Evolutionary conservation across 2,797 vertebrate genomes (phyloP).

Genomic region (Eospalax fontanierii): DNA sequence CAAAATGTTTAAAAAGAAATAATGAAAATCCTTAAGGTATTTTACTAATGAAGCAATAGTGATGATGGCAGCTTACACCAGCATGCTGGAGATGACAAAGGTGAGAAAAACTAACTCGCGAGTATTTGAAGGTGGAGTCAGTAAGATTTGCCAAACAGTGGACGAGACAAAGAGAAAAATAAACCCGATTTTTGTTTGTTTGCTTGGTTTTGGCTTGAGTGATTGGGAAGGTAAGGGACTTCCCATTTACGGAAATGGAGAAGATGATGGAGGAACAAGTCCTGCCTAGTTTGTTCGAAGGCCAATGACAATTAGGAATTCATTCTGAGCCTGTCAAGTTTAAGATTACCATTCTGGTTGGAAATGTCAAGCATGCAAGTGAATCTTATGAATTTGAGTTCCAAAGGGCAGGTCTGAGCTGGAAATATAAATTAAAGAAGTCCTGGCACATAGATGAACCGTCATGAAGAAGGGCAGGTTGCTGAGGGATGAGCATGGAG

Average conservation of each 20-base stretch:
- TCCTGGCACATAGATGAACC: background rate
- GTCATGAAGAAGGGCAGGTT: background rate
- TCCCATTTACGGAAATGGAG: slow-evolving; percentile 5
- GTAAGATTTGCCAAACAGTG: background rate
- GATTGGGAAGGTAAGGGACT: background rate
- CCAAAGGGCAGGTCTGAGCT: background rate
- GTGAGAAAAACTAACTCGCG: no score
- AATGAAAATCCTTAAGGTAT: no score
- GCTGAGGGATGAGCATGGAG: background rate
- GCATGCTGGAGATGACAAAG: no score
- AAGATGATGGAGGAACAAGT: slow-evolving; percentile 9
- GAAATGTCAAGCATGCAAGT: background rate
- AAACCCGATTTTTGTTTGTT: background rate
- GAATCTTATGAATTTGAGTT: slow-evolving; percentile 6
- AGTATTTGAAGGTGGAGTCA: slow-evolving; percentile 43
- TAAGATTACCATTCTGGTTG: slow-evolving; percentile 52
- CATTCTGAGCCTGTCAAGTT: background rate
- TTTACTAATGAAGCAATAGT: no score
- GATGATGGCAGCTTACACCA: no score
- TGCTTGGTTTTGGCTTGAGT: background rate
- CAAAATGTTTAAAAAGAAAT: no score
- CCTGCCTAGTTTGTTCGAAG: background rate
- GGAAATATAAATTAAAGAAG: background rate
- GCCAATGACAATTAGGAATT: slow-evolving; percentile 7
- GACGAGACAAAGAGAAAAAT: background rate